These are phyloP conservation scores for Hedychridium roseum DNA, from an alignment of 2,888 invertebrate genomes.

Conservation along the genomic window DNA sequence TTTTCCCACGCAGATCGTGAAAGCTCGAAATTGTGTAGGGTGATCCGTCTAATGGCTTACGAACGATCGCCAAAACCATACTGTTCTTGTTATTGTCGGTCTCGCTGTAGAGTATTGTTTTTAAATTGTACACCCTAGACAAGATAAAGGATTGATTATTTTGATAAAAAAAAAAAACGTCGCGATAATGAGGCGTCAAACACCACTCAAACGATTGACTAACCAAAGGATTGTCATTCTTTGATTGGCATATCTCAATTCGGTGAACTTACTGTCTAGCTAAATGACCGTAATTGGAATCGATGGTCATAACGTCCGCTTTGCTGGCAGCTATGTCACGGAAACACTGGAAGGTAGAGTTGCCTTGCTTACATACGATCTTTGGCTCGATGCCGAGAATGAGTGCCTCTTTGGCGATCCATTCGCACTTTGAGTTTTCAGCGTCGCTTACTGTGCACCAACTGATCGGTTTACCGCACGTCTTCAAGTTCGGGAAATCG, in stretches of 20 bases:
- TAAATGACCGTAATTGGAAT: conserved; percentile 72
- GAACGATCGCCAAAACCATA: conserved; percentile 67
- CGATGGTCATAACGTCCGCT: conserved; percentile 70
- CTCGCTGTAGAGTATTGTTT: conserved; percentile 70
- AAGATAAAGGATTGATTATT: conserved; percentile 3
- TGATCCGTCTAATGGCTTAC: conserved; percentile 47
- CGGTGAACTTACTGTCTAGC: conserved; percentile 69
- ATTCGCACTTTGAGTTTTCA: conserved; percentile 71
- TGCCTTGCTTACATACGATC: conserved; percentile 66
- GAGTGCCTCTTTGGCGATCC: conserved; percentile 68
- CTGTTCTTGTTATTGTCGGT: conserved; percentile 66
- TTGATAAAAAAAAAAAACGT: no score
- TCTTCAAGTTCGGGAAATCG: conserved; percentile 16
- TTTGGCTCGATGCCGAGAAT: conserved; percentile 70
- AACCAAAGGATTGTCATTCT: no score
- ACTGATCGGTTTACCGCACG: conserved; percentile 52
- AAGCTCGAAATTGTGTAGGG: conserved; percentile 63
- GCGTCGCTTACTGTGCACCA: conserved; percentile 70
- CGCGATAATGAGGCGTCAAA: no score
- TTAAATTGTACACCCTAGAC: conserved; percentile 67
- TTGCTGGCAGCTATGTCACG: conserved; percentile 64
- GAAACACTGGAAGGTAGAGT: conserved; percentile 67
- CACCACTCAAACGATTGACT: neutral
- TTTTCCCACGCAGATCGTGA: conserved; percentile 67
- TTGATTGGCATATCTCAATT: no score